phyloP scores from a whole-genome alignment of 2,797 vertebrate genomes.

The Tenualosa thibaudeaui region DNA sequence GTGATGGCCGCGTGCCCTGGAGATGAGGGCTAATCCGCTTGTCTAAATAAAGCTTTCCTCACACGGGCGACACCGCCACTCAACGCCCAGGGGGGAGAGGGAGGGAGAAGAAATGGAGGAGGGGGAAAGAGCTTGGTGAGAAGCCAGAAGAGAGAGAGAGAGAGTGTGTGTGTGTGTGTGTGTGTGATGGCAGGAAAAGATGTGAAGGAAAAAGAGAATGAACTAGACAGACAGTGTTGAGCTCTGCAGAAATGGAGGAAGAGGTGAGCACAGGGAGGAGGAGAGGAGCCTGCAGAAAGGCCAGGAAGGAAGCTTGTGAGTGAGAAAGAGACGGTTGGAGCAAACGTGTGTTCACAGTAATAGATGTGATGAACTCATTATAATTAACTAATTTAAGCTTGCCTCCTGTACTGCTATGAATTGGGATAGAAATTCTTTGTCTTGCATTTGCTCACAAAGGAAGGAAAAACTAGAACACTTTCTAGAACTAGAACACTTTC shows the following conservation, averaged over 20 bases:
- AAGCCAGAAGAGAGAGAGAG: background rate
- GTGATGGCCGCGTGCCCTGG: constrained; percentile 63
- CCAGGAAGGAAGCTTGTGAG: background rate
- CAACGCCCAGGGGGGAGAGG: background rate
- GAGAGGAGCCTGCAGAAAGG: background rate
- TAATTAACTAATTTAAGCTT: background rate
- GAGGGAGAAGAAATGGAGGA: background rate
- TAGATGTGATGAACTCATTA: background rate
- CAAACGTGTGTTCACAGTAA: background rate
- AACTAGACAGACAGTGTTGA: background rate
- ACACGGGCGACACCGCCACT: constrained; percentile 19
- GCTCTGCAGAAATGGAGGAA: background rate
- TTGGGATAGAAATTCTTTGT: background rate
- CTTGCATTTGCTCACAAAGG: no score
- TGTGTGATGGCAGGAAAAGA: background rate
- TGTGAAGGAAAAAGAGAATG: background rate
- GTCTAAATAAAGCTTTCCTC: constrained; percentile 72
- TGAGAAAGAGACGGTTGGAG: background rate
- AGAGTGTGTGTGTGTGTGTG: background rate
- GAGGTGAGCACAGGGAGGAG: background rate
- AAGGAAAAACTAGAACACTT: no score
- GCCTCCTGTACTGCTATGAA: background rate
- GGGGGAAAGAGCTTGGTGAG: background rate
- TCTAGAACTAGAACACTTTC: no score
- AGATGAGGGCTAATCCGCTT: constrained; percentile 74